Base-by-base conservation (phyloP, 2,113 vertebrate genomes). In the Stegastes partitus region DNA sequence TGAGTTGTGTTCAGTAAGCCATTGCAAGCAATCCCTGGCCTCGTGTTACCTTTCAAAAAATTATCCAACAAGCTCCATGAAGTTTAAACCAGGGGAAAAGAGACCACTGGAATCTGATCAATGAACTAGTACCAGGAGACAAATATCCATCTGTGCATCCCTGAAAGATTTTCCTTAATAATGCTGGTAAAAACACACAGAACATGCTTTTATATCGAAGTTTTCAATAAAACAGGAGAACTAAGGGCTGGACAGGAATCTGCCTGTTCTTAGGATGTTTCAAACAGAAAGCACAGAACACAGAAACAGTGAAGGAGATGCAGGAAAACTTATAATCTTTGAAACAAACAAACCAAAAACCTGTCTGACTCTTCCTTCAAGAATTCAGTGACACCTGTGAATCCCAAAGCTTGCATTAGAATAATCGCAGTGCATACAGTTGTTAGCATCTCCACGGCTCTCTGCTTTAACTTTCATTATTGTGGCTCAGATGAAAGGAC, bases 401-500 rank as follows among this genome's bases (percentile, higher is more conserved):
- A 59, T 74, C 68, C 57, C 21, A 0, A 23, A 21, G 65, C 70
- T 66, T 8, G n/a, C 53, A 63, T 85, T 78, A 78, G 45, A 82
- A 70, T 66, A 80, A 87, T 84, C 70, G 47, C 2, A 37, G 64
- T 49, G 68, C 74, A 44, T 51, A 39, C 19, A 39, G 65, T 66
- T 78, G 72, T 72, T 69, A 50, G 69, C 61, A 31, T 51, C 23
- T 76, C 37, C 66, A 11, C 1, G 37, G 68, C 68, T 21, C 73
- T 42, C 63, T 45, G 69, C 67, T 87, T 82, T 68, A 89, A 82
- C 68, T 53, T 69, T 89, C 79, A 89, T 89, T 86, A 87, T 86
- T 74, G 21, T 49, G 63, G 31, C 75, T 74, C 53, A 85, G 86
- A 91, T 86, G 71, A 93, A 93, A 91, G 82, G 77, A 53, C 61